phyloP scores from a whole-genome alignment of 2,888 invertebrate genomes.

The Metacarcinus magister region DNA sequence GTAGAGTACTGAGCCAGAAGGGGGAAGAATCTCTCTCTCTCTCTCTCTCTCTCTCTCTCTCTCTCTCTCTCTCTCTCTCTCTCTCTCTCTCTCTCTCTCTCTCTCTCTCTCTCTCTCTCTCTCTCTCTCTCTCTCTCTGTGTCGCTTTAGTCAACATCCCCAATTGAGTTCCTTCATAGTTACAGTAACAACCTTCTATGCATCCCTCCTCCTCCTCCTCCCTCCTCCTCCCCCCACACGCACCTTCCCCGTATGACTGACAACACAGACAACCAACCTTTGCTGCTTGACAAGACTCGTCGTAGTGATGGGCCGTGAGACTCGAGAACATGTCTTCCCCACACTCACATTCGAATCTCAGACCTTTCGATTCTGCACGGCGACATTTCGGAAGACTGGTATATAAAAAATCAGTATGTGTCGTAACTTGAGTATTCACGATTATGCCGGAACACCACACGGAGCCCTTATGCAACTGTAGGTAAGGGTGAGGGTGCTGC shows the following conservation, averaged over 20 bases:
- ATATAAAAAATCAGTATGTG: conserved; percentile 1
- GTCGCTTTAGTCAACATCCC: neutral
- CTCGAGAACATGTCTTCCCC: neutral
- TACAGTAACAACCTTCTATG: neutral
- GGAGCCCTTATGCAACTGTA: neutral
- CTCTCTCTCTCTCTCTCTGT: neutral
- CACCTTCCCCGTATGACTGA: neutral
- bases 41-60: conserved; percentile 17
- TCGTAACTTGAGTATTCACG: conserved; percentile 30
- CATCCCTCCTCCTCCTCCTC: neutral
- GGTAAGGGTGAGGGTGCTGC: neutral
- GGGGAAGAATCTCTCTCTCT: too few relatives aligned
- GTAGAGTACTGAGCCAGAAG: neutral
- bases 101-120: conserved; percentile 43
- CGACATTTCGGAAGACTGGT: conserved; percentile 19
- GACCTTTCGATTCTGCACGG: neutral
- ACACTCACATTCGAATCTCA: conserved; percentile 20
- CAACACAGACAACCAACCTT: conserved; percentile 17
- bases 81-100: conserved; percentile 30
- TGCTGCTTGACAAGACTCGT: neutral
- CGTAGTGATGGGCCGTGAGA: conserved; percentile 1
- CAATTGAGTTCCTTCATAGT: neutral
- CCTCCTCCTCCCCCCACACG: neutral
- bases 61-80: neutral
- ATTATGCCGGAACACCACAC: neutral